A percentile compares a stretch with the other conserved stretches of the same genome.
These are phyloP conservation scores for Cydia amplana DNA, from an alignment of 1,140 invertebrate genomes.

Conservation along the genomic window DNA sequence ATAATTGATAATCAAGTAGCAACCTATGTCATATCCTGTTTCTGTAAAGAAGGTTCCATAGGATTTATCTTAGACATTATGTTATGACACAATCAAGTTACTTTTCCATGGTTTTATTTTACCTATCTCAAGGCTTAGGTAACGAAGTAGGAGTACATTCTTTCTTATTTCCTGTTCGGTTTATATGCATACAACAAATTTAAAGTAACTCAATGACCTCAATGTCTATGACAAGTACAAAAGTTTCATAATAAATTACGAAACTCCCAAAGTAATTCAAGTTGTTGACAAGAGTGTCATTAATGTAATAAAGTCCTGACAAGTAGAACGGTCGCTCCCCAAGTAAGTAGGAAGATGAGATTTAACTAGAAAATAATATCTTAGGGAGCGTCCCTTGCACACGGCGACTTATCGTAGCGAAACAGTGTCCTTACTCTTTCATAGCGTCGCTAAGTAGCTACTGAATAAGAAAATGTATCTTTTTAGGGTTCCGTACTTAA, in stretches of 20 bases:
- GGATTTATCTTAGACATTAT: neutral
- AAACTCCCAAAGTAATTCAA: conserved; percentile 5
- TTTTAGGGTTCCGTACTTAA: too few relatives aligned
- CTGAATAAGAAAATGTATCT: too few relatives aligned
- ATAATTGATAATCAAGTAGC: neutral
- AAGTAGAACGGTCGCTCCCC: neutral
- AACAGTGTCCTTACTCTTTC: too few relatives aligned
- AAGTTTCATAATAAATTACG: conserved; percentile 1
- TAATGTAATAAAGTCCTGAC: conserved; percentile 3
- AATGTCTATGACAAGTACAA: conserved; percentile 4
- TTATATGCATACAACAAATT: neutral
- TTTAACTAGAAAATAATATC: neutral
- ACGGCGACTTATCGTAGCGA: neutral
- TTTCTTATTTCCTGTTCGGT: neutral
- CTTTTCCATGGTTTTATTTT: neutral
- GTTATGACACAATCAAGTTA: too few relatives aligned
- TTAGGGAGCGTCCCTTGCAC: neutral
- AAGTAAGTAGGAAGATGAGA: neutral
- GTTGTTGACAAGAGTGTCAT: conserved; percentile 14
- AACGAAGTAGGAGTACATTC: neutral
- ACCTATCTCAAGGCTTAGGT: neutral
- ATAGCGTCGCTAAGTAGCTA: too few relatives aligned
- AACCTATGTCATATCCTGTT: neutral
- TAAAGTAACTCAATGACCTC: too few relatives aligned
- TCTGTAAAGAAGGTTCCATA: neutral